phyloP scores from a whole-genome alignment of 2,113 vertebrate species.

The Malurus melanocephalus region DNA sequence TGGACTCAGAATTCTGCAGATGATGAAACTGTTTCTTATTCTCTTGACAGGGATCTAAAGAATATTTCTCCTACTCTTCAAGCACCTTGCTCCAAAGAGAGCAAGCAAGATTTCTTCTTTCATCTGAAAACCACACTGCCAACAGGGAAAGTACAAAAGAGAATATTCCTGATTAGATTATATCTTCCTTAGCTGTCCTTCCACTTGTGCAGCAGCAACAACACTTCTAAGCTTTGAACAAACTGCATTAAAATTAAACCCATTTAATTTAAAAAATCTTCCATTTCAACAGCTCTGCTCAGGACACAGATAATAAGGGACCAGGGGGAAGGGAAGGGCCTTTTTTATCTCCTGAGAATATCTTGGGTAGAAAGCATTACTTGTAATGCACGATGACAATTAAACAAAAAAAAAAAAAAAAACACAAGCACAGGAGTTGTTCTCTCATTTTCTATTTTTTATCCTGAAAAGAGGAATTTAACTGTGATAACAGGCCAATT shows the following conservation, averaged over 20 bases:
- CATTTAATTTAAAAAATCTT: conserved; percentile 27
- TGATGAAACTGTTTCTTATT: background rate
- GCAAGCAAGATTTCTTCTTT: background rate
- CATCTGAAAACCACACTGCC: background rate
- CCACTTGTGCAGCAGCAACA: background rate
- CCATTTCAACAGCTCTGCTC: conserved; percentile 10
- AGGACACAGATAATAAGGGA: background rate
- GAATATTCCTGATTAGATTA: background rate
- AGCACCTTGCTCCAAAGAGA: background rate
- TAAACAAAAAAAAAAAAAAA: background rate
- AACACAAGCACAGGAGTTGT: background rate
- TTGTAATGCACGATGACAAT: background rate
- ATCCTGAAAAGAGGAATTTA: background rate
- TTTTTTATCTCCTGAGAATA: background rate
- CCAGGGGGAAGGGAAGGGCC: background rate
- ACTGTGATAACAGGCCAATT: background rate
- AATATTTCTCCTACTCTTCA: background rate
- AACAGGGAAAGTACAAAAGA: background rate
- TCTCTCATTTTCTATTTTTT: background rate
- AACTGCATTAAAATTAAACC: conserved; percentile 48
- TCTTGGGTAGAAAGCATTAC: background rate
- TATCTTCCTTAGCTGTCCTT: background rate
- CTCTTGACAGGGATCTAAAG: background rate
- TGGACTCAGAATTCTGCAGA: background rate
- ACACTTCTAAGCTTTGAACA: background rate